phyloP scores from a whole-genome alignment of 2,797 vertebrate species.

The Sphenopsis melanotis region DNA sequence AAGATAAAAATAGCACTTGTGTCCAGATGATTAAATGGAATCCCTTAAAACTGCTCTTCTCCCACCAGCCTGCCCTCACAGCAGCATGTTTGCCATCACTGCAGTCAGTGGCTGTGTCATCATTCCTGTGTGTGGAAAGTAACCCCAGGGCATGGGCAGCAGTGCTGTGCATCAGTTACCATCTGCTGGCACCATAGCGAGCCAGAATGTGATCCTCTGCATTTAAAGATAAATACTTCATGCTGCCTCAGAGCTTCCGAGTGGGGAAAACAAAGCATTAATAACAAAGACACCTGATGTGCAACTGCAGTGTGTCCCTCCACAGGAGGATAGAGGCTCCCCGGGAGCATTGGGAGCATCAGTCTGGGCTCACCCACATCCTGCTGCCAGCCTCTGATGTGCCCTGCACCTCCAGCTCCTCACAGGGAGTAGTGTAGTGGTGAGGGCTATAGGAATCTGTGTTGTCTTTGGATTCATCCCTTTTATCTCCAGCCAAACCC shows the following conservation, averaged over 20 bases:
- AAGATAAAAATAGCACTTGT: background rate
- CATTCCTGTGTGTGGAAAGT: background rate
- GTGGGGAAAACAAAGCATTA: background rate
- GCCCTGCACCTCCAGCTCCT: background rate
- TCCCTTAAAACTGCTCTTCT: background rate
- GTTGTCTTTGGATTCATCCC: background rate
- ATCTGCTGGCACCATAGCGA: background rate
- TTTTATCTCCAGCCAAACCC: background rate
- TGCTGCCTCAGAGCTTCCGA: background rate
- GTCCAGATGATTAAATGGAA: background rate
- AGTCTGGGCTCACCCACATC: background rate
- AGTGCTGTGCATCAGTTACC: background rate
- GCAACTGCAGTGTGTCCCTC: background rate
- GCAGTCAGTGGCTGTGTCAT: background rate
- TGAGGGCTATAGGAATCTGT: background rate
- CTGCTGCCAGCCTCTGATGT: background rate
- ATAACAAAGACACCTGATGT: accelerated
- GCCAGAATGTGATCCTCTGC: background rate
- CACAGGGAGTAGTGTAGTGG: accelerated
- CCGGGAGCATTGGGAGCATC: accelerated
- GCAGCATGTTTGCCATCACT: background rate
- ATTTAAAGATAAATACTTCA: background rate
- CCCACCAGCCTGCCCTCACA: background rate
- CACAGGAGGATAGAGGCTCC: background rate
- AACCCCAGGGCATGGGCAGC: background rate